Evolutionary conservation across 2,797 vertebrate species (phyloP).

Genomic region (Menidia menidia): DNA sequence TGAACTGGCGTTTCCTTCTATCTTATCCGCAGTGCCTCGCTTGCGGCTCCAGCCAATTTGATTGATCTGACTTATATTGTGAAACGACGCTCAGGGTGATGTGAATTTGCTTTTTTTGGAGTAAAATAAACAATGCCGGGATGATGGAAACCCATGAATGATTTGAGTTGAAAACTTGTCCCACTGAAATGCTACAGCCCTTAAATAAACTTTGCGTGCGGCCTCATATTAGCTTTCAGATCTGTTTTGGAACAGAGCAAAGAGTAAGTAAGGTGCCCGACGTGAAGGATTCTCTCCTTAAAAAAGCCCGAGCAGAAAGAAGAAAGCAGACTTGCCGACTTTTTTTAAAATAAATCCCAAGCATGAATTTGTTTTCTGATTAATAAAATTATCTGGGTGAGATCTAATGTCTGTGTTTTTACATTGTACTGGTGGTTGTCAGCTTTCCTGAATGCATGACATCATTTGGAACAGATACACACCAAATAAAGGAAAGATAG

Average conservation of each 20-base stretch:
- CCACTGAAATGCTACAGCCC: conserved; percentile 11
- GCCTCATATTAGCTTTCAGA: conserved; percentile 26
- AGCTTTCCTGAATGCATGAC: too few species aligned
- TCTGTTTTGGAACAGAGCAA: conserved; percentile 45
- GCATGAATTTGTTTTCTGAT: too few species aligned
- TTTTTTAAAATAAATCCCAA: too few species aligned
- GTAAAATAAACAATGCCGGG: conserved; percentile 50
- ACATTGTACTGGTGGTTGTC: too few species aligned
- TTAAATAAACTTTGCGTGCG: conserved; percentile 26
- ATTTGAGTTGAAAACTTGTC: conserved; percentile 40
- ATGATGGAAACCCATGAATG: conserved; percentile 48
- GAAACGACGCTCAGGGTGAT: conserved; percentile 33
- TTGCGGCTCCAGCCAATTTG: conserved; percentile 43
- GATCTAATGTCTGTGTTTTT: too few species aligned
- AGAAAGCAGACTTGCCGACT: too few species aligned
- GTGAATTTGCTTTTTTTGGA: conserved; percentile 37
- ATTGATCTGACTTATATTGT: conserved; percentile 56
- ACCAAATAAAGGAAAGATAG: too few species aligned
- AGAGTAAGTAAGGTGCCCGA: conserved; percentile 50
- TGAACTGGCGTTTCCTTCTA: conserved; percentile 48
- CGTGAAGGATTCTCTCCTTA: conserved; percentile 26
- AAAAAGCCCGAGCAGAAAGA: too few species aligned
- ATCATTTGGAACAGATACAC: too few species aligned
- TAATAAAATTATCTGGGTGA: too few species aligned
- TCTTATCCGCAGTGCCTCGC: conserved; percentile 40